These are phyloP conservation scores for Aporrectodea caliginosa DNA, from an alignment of 1,140 invertebrate species.

Conservation along the genomic window DNA sequence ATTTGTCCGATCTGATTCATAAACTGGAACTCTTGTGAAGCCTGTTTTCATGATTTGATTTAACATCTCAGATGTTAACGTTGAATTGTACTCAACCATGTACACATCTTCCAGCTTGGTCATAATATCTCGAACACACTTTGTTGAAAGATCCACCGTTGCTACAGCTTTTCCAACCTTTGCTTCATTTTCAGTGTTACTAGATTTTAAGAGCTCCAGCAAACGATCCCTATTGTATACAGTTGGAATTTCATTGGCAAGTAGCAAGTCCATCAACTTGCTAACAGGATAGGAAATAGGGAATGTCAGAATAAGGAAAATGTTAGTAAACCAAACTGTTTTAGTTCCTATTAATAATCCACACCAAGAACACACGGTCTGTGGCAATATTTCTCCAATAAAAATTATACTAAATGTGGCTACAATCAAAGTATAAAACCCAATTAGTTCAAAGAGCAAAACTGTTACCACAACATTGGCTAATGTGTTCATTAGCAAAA, in stretches of 20 bases:
- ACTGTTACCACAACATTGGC: constrained; percentile 97
- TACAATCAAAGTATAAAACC: constrained; percentile 66
- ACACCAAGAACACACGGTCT: constrained; percentile 86
- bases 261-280: constrained; percentile 80
- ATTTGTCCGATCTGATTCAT: constrained; percentile 24
- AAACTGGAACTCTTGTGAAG: constrained; percentile 28
- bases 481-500: constrained; percentile 94
- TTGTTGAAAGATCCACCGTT: constrained; percentile 17
- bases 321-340: constrained; percentile 85
- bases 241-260: constrained; percentile 89
- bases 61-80: constrained; percentile 8
- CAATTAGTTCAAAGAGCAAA: constrained; percentile 85
- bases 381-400: constrained; percentile 92
- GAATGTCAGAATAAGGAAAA: constrained; percentile 92
- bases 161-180: constrained; percentile 86
- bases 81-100: constrained; percentile 20
- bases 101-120: constrained; percentile 21
- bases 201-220: constrained; percentile 76
- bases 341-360: constrained; percentile 91
- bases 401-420: constrained; percentile 88
- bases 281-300: constrained; percentile 91
- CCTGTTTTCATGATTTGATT: constrained; percentile 23
- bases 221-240: constrained; percentile 93
- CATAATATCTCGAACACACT: constrained; percentile 27
- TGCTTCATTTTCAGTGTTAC: constrained; percentile 87